These are phyloP conservation scores for Psylliodes chrysocephalus DNA, from an alignment of 2,888 invertebrate species.

Conservation along the genomic window DNA sequence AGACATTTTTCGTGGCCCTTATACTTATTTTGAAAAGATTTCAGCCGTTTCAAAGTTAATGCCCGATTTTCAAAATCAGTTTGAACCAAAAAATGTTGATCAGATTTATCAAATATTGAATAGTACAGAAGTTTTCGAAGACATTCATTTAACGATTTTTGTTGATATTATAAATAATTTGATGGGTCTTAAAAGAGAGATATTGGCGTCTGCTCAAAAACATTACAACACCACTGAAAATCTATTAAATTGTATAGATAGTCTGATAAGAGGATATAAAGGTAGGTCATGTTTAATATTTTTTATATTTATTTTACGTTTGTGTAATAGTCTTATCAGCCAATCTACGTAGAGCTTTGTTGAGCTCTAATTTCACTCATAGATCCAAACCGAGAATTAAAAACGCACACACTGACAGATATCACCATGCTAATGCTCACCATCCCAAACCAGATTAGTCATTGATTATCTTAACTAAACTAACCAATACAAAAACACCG, in stretches of 20 bases:
- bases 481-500: too few species aligned
- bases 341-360: too few species aligned
- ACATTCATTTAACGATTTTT: constrained; percentile 53
- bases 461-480: too few species aligned
- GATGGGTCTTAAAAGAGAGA: constrained; percentile 38
- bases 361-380: too few species aligned
- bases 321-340: too few species aligned
- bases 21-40: background rate
- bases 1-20: background rate
- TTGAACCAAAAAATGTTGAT: constrained; percentile 40
- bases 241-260: constrained; percentile 41
- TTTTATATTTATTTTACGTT: too few species aligned
- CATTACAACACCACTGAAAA: constrained; percentile 44
- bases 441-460: too few species aligned
- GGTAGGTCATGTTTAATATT: constrained; percentile 24
- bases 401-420: too few species aligned
- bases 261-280: constrained; percentile 10
- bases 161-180: constrained; percentile 67
- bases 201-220: constrained; percentile 44
- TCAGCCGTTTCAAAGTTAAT: background rate
- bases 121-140: background rate
- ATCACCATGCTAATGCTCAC: too few species aligned
- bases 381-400: too few species aligned
- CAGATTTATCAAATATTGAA: constrained; percentile 45
- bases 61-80: background rate